These are phyloP conservation scores for Drosophila meridionalis DNA, from an alignment of 2,888 invertebrate species.

Conservation along the genomic window DNA sequence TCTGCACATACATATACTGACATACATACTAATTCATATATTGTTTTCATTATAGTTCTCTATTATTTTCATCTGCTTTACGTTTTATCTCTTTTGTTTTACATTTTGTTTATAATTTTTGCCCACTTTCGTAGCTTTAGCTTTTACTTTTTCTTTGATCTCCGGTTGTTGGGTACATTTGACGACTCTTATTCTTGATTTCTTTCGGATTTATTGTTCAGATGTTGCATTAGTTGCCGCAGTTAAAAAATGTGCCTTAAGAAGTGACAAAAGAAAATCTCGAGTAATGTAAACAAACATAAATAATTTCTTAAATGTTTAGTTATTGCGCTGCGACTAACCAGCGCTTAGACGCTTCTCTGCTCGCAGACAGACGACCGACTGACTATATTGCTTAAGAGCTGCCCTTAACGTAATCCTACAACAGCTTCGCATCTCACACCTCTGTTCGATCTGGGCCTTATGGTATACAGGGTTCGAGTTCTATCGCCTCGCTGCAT, in stretches of 20 bases:
- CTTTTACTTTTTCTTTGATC: not conserved
- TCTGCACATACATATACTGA: conserved; percentile 66
- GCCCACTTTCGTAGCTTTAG: conserved; percentile 23
- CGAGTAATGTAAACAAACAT: conserved; percentile 8
- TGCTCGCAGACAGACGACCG: conserved; percentile 1
- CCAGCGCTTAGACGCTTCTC: conserved; percentile 1
- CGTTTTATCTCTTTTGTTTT: conserved; percentile 25
- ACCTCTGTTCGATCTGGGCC: conserved; percentile 33
- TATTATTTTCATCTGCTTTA: conserved; percentile 50
- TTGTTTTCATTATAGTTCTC: conserved; percentile 53
- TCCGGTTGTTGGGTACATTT: conserved; percentile 9
- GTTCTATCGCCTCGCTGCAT: conserved; percentile 36
- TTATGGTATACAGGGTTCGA: conserved; percentile 6
- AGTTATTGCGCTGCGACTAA: conserved; percentile 11
- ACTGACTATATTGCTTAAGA: conserved; percentile 10
- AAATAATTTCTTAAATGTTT: not conserved
- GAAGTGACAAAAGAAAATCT: conserved; percentile 26
- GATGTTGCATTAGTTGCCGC: conserved; percentile 28
- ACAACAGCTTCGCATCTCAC: not conserved
- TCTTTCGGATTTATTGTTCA: conserved; percentile 26
- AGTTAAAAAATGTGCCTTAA: conserved; percentile 42
- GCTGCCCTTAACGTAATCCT: conserved; percentile 34
- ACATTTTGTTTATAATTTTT: conserved; percentile 34
- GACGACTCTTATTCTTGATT: conserved; percentile 18
- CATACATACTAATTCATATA: conserved; percentile 75